Base-by-base conservation (phyloP, 2,888 invertebrate genomes). In the Calliscelio sp. region DNA sequence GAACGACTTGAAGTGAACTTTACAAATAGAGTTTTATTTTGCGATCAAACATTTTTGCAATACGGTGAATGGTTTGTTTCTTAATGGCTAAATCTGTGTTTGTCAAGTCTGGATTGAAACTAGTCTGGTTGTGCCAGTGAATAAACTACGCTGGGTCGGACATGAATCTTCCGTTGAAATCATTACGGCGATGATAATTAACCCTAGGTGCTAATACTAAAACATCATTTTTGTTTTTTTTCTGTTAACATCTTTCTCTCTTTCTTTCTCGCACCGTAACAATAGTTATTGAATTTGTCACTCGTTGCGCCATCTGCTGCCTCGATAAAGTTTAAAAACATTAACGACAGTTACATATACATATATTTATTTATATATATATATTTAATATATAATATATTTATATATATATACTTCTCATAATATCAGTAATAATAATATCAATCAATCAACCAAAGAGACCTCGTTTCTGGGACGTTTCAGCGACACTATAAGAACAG, bases 271-370 rank as follows among this genome's bases (percentile, higher is more conserved):
- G 66, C 63, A 46, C 25, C 44, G 55, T 73, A 82, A 81, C 84
- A 81, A 71, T 75, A 28, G 28, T 65, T 68, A 75, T 75, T 75
- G 70, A 81, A 77, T 51, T 81, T 57, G 44, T 71, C 75, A 35
- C 70, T 77, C 66, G 71, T 57, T 44, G 77, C 81, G 75, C 81
- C 81, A 77, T 55, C 77, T 81, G 84, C 63, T 81, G 85, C 86
- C 85, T 87, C 88, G 87, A 90, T 92, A 92, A 91, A 92, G 91
- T 92, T 92, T 91, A 88, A 87, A 92, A 92, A 91, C 90, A 88
- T 90, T 90, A 92, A 92, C 91, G 90, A 89, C 89, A 88, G 88
- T 91, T 87, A 87, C 88, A 88, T 77, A 77, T 59, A 73, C 85
- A 63, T 84, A 77, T 85, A 86, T 87, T 87, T 85, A 73, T 85